Conservation (phyloP, 1,140 invertebrate species). For the Popillia japonica region DNA sequence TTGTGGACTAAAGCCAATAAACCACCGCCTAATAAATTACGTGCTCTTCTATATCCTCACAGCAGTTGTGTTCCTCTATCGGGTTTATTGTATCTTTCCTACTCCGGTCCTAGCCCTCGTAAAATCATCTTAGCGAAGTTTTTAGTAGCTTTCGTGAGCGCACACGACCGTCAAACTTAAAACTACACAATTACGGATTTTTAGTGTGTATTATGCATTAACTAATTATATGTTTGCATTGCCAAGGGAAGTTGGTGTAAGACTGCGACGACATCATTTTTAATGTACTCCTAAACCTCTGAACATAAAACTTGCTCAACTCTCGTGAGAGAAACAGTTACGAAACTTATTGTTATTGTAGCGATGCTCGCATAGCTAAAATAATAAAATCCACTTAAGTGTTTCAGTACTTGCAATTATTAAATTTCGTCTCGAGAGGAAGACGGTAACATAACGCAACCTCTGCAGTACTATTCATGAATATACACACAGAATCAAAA, state of each 20-base stretch:
- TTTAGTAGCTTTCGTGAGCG: conserved; percentile 3
- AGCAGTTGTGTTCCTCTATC: conserved; percentile 18
- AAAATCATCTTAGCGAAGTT: conserved; percentile 37
- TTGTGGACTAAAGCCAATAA: conserved; percentile 37
- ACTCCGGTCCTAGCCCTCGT: background rate
- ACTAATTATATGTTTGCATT: conserved; percentile 27
- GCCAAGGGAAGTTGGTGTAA: background rate
- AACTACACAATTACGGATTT: conserved; percentile 37
- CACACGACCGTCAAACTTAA: conserved; percentile 22
- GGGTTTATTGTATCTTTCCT: conserved; percentile 17
- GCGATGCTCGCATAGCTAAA: background rate
- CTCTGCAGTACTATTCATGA: background rate
- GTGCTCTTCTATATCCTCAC: conserved; percentile 24
- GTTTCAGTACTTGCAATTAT: background rate
- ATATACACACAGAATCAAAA: background rate
- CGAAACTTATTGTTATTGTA: background rate
- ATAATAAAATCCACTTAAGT: conserved; percentile 15
- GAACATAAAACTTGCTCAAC: conserved; percentile 20
- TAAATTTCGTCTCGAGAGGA: background rate
- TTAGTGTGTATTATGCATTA: conserved; percentile 38
- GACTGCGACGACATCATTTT: background rate
- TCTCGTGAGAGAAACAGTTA: background rate
- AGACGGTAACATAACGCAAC: too few species aligned
- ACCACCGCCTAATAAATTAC: conserved; percentile 36
- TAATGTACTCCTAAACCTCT: conserved; percentile 17